These are phyloP conservation scores for rabbit (Oryctolagus cuniculus) DNA, from an alignment of 2,113 vertebrate species.

Conservation along the genomic window DNA sequence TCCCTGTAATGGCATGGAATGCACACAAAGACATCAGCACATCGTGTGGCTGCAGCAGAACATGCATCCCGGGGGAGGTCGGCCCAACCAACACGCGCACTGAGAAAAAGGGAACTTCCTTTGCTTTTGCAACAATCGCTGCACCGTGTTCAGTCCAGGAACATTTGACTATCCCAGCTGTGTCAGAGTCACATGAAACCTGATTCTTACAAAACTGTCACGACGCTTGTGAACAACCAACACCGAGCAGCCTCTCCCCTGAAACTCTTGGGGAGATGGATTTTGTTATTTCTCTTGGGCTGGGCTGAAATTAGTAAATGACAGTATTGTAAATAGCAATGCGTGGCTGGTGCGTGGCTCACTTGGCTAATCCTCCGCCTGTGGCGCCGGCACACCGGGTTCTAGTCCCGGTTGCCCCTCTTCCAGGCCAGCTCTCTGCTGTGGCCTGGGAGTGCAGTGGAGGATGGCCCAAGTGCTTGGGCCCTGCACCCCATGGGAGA, in stretches of 20 bases:
- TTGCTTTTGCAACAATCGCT: neutral
- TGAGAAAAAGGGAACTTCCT: conserved; percentile 3
- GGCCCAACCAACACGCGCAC: neutral
- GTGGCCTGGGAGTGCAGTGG: no score
- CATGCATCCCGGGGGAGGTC: neutral
- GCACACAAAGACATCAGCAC: neutral
- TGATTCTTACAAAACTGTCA: conserved; percentile 32
- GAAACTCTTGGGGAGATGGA: neutral
- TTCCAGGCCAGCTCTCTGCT: no score
- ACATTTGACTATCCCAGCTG: conserved; percentile 39
- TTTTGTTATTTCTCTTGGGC: neutral
- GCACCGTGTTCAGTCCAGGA: neutral
- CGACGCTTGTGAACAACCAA: conserved; percentile 40
- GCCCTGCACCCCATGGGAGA: no score
- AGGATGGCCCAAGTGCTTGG: no score
- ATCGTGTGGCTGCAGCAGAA: neutral
- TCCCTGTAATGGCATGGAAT: neutral
- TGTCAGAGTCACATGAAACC: conserved; percentile 61
- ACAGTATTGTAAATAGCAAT: conserved; percentile 25
- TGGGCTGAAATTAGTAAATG: neutral
- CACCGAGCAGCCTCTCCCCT: conserved; percentile 31
- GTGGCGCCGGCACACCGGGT: no score
- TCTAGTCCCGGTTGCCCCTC: no score
- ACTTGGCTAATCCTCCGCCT: no score
- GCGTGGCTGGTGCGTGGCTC: neutral